phyloP scores from a whole-genome alignment of 1,140 invertebrate species.

The Drosophila rhopaloa region DNA sequence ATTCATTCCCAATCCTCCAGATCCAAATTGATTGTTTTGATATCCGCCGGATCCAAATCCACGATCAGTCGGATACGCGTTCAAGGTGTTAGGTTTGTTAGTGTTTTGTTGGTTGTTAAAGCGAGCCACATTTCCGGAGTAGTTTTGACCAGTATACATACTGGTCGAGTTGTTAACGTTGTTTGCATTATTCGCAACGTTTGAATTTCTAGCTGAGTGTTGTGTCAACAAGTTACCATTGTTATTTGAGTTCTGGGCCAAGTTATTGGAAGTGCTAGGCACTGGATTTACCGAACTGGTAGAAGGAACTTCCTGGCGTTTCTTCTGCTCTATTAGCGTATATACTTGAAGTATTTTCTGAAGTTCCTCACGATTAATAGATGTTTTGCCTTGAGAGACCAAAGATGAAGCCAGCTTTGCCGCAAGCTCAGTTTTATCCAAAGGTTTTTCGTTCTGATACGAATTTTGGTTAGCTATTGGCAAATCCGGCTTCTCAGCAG shows the following conservation, averaged over 20 bases:
- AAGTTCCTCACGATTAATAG: conserved; percentile 63
- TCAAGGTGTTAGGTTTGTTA: conserved; percentile 26
- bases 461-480: background rate
- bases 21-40: conserved; percentile 10
- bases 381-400: conserved; percentile 75
- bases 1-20: conserved; percentile 6
- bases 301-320: conserved; percentile 21
- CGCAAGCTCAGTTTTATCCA: conserved; percentile 68
- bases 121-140: conserved; percentile 55
- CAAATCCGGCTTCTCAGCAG: conserved; percentile 3
- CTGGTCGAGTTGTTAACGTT: conserved; percentile 17
- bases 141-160: conserved; percentile 35
- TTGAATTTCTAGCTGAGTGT: conserved; percentile 18
- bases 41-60: conserved; percentile 22
- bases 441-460: conserved; percentile 13
- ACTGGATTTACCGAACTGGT: background rate
- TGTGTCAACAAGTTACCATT: conserved; percentile 20
- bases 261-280: background rate
- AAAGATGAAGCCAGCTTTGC: conserved; percentile 64
- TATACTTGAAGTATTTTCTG: conserved; percentile 75
- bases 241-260: background rate
- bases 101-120: conserved; percentile 48
- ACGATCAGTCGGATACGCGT: conserved; percentile 18
- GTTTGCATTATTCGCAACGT: conserved; percentile 8
- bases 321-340: conserved; percentile 66